Evolutionary conservation across 2,113 vertebrate genomes (phyloP), one percentile per base, ranked within the genome.

Genomic region (Falcunculus frontatus): DNA sequence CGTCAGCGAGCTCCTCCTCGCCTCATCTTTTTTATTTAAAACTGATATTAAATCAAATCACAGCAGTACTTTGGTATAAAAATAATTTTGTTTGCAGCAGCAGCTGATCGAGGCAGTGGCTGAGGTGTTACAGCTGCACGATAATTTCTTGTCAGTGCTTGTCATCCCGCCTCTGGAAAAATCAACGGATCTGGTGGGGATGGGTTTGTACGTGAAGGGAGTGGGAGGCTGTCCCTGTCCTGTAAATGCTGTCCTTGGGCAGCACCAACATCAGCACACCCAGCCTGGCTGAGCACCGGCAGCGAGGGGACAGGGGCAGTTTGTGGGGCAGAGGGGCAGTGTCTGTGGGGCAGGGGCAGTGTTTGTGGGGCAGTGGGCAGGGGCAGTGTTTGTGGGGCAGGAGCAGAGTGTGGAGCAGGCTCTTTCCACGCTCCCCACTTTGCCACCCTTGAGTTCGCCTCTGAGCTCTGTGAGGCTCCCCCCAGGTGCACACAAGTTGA

Each of bases 401-500:
- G 63, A n/a, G 8, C 32, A 50, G 8, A 7, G 29, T 9, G 5
- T 50, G 47, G 74, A 39, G 39, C 46, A 52, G 13, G 77, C 23
- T 39, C 25, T 68, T 37, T 0, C 19, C 39, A 37, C 5, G 0
- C 27, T 74, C 37, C 37, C 59, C 10, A 1, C 69, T 16, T 23
- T 13, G 55, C 44, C 3, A 2, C 7, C 2, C 9, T 29, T 8
- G 0, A 2, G 32, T 19, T 30, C 16, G 21, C 11, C 35, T 4
- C 7, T 29, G 7, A 4, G 7, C 32, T 8, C 60, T 26, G 17
- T 7, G 72, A 11, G 41, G 27, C 25, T 10, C 10, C n/a, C 35
- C 41, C 53, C 9, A 17, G 14, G 2, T 1, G 6, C 1, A 1
- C 33, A 1, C 9, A 22, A 42, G 30, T 27, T 0, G 0, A 6